Base-by-base conservation (phyloP, 1,140 invertebrate genomes). In the Euwallacea fornicatus region DNA sequence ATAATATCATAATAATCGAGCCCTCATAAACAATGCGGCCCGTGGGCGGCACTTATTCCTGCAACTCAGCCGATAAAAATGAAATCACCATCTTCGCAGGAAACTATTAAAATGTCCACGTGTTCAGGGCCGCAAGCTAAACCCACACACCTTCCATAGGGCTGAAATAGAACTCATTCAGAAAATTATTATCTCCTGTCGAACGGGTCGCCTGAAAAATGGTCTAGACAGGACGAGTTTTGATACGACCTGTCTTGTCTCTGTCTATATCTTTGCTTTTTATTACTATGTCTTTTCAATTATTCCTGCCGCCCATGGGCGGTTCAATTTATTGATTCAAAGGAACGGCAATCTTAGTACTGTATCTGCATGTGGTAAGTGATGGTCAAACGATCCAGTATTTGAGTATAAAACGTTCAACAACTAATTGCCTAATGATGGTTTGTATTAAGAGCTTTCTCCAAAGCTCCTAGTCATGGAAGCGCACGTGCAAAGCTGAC, bases 101-200 rank as follows among this genome's bases (percentile, higher is more conserved):
- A 66, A 66, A 66, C 65, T 66, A 66, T 66, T 66, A 66, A 66
- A 66, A 66, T 66, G 65, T 66, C 65, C 65, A 66, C 65, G 65
- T 66, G 55, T 66, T 66, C 65, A 66, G 65, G 65, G 65, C 65
- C 65, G 54, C 65, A 15, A 44, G 55, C 53, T 13, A 58, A 56
- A 46, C 53, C 65, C 65, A 58, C 65, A 42, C 62, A 41, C 15
- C 15, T 54, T 65, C 16, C 42, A 54, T 65, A 65, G 62, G 62
- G 62, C 62, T 54, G 21, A 50, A 54, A 65, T 54, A 54, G 21
- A 46, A 62, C 60, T 46, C 60, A 62, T 62, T 62, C 60, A 62
- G 42, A 46, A 62, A 62, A 44, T 62, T 62, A 62, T 62, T 44
- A 46, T 62, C 60, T 43, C 11, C 13, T 42, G 33, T 42, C 41